A percentile compares a stretch with the other conserved stretches of the same genome.
Evolutionary conservation across 2,888 invertebrate species (phyloP).

Genomic region (Nomada fucata): DNA sequence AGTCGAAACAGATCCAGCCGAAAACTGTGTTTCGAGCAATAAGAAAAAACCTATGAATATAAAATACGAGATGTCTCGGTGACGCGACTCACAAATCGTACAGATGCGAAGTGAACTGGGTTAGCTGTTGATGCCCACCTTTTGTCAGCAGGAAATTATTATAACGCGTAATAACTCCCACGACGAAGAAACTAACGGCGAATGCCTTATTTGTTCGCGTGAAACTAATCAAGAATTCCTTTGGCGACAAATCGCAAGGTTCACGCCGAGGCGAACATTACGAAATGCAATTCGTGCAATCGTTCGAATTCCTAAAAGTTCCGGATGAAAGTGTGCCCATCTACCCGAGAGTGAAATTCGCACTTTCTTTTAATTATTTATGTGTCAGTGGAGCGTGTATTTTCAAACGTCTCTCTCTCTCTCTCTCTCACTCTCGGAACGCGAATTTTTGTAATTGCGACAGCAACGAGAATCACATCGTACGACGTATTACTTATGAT

Average conservation of each 20-base stretch:
- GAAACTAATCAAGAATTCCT: constrained; percentile 14
- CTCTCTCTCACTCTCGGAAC: not conserved
- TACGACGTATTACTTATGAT: no score
- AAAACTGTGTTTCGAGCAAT: not conserved
- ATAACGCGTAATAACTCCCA: constrained; percentile 34
- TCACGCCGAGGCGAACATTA: constrained; percentile 11
- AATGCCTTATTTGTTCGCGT: constrained; percentile 65
- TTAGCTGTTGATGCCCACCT: constrained; percentile 18
- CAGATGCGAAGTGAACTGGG: not conserved
- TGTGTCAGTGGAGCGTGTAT: not conserved
- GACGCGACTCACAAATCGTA: constrained; percentile 34
- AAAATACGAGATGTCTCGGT: constrained; percentile 39
- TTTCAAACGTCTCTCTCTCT: not conserved
- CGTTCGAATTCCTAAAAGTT: constrained; percentile 19
- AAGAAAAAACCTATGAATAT: constrained; percentile 23
- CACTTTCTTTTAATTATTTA: constrained; percentile 26
- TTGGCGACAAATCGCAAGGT: constrained; percentile 37
- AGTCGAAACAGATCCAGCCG: not conserved
- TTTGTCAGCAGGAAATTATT: constrained; percentile 50
- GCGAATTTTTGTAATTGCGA: not conserved
- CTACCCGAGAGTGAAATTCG: constrained; percentile 28
- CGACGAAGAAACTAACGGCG: constrained; percentile 70
- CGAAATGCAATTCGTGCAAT: constrained; percentile 30
- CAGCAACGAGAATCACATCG: no score
- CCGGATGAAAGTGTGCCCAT: constrained; percentile 21